Evolutionary conservation across 2,888 invertebrate species (phyloP).

Genomic region (Orchesellides sinensis): DNA sequence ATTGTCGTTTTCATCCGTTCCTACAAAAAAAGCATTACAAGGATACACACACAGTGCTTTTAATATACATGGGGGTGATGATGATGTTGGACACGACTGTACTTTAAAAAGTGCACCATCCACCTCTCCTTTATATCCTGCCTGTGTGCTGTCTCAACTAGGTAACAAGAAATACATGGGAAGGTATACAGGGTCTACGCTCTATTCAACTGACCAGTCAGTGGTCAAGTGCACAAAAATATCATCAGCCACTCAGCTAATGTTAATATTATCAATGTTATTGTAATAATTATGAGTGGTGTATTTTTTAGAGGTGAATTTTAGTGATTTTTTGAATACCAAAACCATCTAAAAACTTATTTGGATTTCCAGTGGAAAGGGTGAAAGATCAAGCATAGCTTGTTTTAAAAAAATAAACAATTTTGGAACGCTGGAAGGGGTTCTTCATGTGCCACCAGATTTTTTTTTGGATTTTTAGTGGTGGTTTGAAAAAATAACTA

Average conservation of each 20-base stretch:
- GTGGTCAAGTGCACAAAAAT: conserved; percentile 64
- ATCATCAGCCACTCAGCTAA: conserved; percentile 29
- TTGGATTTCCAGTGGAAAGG: no score
- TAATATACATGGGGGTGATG: not conserved
- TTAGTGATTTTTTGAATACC: not conserved
- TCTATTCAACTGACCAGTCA: conserved; percentile 60
- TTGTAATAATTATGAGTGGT: conserved; percentile 16
- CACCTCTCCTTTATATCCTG: conserved; percentile 6
- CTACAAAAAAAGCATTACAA: not conserved
- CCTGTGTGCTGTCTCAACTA: conserved; percentile 34
- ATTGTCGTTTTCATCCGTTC: conserved; percentile 7
- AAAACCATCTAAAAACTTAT: no score
- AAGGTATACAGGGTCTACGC: conserved; percentile 5
- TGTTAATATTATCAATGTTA: conserved; percentile 17
- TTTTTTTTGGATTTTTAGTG: no score
- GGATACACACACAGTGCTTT: no score
- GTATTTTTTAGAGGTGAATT: not conserved
- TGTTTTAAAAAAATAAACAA: no score
- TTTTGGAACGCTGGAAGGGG: no score
- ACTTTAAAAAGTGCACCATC: not conserved
- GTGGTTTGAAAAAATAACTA: no score
- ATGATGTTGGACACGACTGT: not conserved
- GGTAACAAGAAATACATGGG: not conserved
- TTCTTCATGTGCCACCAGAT: no score
- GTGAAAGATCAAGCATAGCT: no score